Evolutionary conservation across 1,140 invertebrate genomes (phyloP).

Genomic region (Reticulitermes speratus): DNA sequence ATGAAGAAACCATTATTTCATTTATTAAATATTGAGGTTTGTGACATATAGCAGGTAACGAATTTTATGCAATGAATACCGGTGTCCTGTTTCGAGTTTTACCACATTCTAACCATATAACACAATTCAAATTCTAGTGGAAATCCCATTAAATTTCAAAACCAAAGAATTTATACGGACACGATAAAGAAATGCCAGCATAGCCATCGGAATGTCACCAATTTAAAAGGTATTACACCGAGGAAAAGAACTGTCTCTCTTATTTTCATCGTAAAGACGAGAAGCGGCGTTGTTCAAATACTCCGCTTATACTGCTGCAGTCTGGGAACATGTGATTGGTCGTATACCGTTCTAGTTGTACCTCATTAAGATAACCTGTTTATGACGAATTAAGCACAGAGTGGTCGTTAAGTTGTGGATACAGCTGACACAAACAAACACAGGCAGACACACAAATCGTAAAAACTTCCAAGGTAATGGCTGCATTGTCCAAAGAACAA

Average conservation of each 20-base stretch:
- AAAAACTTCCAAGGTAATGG: background rate
- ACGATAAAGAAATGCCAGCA: background rate
- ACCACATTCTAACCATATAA: too few species aligned
- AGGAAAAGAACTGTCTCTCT: background rate
- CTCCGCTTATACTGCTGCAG: background rate
- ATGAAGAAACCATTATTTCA: too few species aligned
- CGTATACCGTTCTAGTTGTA: background rate
- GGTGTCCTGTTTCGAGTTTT: too few species aligned
- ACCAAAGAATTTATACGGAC: too few species aligned
- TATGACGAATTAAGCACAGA: background rate
- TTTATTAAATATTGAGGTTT: too few species aligned
- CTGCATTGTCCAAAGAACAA: background rate
- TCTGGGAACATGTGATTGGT: background rate
- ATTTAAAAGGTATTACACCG: background rate
- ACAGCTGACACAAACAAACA: background rate
- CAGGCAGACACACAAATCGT: background rate
- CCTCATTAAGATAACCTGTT: background rate
- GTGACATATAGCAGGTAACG: too few species aligned
- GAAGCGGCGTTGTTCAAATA: background rate
- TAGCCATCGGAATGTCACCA: background rate
- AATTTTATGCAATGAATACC: too few species aligned
- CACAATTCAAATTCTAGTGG: too few species aligned
- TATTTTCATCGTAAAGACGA: background rate
- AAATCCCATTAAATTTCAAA: too few species aligned
- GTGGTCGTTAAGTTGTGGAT: background rate